Conservation (phyloP, 2,113 vertebrate genomes). For the Empidonax alnorum region DNA sequence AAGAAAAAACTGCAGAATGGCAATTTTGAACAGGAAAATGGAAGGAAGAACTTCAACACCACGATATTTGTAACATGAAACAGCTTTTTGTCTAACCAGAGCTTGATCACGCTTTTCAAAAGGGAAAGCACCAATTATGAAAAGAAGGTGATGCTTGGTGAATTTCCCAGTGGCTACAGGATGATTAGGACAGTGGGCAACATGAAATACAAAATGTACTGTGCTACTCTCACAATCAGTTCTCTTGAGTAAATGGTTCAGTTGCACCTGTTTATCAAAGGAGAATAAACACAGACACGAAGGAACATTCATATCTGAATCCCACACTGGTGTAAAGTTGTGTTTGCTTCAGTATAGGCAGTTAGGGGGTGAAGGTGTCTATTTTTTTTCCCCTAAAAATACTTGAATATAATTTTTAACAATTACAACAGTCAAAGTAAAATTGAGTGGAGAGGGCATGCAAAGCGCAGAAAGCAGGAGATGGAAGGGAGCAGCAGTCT, state of each 20-base stretch:
- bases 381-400: background rate
- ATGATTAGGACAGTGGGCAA: background rate
- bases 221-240: background rate
- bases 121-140: background rate
- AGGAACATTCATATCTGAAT: background rate
- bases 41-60: background rate
- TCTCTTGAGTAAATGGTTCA: background rate
- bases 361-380: fast-evolving
- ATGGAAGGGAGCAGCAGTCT: background rate
- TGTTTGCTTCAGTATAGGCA: background rate
- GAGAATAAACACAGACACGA: background rate
- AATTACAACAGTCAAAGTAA: background rate
- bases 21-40: background rate
- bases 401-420: background rate
- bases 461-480: background rate
- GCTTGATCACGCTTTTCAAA: background rate
- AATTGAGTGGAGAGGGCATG: background rate
- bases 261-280: background rate
- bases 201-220: background rate
- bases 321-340: background rate
- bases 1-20: background rate
- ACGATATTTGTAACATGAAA: background rate
- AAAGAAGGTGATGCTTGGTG: background rate
- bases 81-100: background rate
- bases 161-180: background rate